These are phyloP conservation scores for Gobiocypris rarus DNA, from an alignment of 2,113 vertebrate genomes.

Conservation along the genomic window DNA sequence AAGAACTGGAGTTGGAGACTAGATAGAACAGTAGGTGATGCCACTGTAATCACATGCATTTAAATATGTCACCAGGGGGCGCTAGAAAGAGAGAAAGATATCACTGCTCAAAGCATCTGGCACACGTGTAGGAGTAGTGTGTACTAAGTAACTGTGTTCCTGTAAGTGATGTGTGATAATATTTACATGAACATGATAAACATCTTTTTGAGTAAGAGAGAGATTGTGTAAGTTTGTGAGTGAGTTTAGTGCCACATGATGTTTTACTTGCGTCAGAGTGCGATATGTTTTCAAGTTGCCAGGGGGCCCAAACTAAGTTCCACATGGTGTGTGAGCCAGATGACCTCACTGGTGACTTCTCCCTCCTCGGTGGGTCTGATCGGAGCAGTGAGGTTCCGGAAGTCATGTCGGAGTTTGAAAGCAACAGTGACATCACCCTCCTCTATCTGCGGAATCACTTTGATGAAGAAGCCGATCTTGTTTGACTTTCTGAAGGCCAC, in stretches of 20 bases:
- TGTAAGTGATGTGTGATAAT: background rate
- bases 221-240: constrained; percentile 10
- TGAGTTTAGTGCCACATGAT: constrained; percentile 14
- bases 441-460: constrained; percentile 91
- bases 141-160: constrained; percentile 6
- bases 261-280: background rate
- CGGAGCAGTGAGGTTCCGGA: constrained; percentile 90
- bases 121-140: background rate
- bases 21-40: background rate
- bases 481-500: constrained; percentile 98
- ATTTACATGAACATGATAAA: constrained; percentile 10
- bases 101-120: background rate
- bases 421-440: constrained; percentile 88
- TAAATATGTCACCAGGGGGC: constrained; percentile 15
- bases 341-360: constrained; percentile 77
- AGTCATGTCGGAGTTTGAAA: constrained; percentile 96
- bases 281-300: constrained; percentile 75
- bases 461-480: constrained; percentile 98
- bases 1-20: background rate
- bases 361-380: constrained; percentile 86
- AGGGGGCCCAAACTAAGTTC: constrained; percentile 93
- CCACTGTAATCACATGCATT: constrained; percentile 32
- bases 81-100: background rate
- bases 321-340: constrained; percentile 95
- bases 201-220: constrained; percentile 1